Conservation (phyloP, 2,888 invertebrate genomes). For the Drosophila testacea region DNA sequence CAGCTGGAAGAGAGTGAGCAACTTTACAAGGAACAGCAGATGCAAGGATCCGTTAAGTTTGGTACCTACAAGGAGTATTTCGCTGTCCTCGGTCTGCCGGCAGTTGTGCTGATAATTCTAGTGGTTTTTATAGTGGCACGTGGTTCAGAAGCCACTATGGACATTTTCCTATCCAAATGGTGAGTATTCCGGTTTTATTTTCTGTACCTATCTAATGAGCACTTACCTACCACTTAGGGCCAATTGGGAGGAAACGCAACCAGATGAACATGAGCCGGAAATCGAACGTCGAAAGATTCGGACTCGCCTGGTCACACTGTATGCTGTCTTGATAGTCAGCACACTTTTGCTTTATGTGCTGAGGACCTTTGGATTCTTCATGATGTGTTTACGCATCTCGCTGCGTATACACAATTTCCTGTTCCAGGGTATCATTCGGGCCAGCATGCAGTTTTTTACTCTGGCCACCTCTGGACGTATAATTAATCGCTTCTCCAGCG, state of each 20-base stretch:
- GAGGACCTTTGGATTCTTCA: slow-evolving; percentile 88
- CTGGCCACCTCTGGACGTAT: slow-evolving; percentile 89
- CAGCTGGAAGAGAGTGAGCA: slow-evolving; percentile 84
- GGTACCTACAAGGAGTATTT: slow-evolving; percentile 87
- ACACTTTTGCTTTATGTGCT: slow-evolving; percentile 86
- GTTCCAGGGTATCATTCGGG: slow-evolving; percentile 90
- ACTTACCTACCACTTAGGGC: slow-evolving; percentile 70
- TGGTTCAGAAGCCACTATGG: slow-evolving; percentile 88
- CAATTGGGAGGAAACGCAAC: slow-evolving; percentile 83
- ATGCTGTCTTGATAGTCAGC: slow-evolving; percentile 74
- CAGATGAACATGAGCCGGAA: slow-evolving; percentile 57
- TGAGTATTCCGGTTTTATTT: slow-evolving; percentile 66
- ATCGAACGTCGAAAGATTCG: slow-evolving; percentile 64
- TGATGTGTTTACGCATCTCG: slow-evolving; percentile 91
- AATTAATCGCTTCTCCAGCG: slow-evolving; percentile 91
- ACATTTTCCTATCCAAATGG: slow-evolving; percentile 92
- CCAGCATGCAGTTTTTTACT: slow-evolving; percentile 92
- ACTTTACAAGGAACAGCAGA: slow-evolving; percentile 86
- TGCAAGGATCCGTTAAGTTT: slow-evolving; percentile 88
- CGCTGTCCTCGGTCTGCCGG: slow-evolving; percentile 85
- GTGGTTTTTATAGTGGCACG: slow-evolving; percentile 87
- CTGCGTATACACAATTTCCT: slow-evolving; percentile 91
- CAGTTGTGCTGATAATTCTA: slow-evolving; percentile 78
- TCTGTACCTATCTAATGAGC: too few species aligned
- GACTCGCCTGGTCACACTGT: slow-evolving; percentile 74